Conservation (phyloP, 2,888 invertebrate species). For the Cylloceria caligata region DNA sequence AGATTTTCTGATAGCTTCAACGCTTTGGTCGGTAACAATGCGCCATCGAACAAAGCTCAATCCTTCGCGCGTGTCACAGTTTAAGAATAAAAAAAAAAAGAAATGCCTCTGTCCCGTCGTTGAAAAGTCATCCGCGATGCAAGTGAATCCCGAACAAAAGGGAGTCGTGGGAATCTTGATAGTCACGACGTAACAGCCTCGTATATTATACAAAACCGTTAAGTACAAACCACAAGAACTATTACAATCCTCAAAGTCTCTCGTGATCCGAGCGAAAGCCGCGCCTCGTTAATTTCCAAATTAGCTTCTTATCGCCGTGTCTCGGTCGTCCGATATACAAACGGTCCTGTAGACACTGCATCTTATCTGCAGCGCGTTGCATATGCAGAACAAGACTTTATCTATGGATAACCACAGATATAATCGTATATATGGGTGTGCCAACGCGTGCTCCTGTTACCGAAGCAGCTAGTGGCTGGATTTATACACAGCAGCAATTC, state of each 20-base stretch:
- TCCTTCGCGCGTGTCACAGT: constrained; percentile 29
- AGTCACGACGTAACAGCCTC: constrained; percentile 46
- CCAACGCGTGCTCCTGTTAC: constrained; percentile 53
- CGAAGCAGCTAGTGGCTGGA: constrained; percentile 40
- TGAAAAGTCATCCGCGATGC: constrained; percentile 6
- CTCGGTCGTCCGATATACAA: constrained; percentile 15
- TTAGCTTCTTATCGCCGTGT: constrained; percentile 50
- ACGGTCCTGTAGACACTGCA: background rate
- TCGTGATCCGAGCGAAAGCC: constrained; percentile 37
- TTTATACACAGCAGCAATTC: constrained; percentile 45
- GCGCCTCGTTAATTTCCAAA: constrained; percentile 64
- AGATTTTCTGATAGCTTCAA: background rate
- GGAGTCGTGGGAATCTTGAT: constrained; percentile 54
- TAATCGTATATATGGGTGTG: constrained; percentile 51
- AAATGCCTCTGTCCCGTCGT: background rate
- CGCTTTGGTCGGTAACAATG: constrained; percentile 48
- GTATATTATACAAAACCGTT: constrained; percentile 1
- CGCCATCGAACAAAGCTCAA: constrained; percentile 34
- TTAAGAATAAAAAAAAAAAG: constrained; percentile 37
- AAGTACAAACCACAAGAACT: constrained; percentile 10
- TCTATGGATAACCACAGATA: constrained; percentile 1
- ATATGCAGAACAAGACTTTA: constrained; percentile 29
- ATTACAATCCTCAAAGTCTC: constrained; percentile 7
- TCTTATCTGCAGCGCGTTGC: constrained; percentile 40
- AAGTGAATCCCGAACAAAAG: constrained; percentile 32